These are phyloP conservation scores for Scolanthus callimorphus DNA, from an alignment of 92 coral and sea anemone genomes.

Conservation along the genomic window DNA sequence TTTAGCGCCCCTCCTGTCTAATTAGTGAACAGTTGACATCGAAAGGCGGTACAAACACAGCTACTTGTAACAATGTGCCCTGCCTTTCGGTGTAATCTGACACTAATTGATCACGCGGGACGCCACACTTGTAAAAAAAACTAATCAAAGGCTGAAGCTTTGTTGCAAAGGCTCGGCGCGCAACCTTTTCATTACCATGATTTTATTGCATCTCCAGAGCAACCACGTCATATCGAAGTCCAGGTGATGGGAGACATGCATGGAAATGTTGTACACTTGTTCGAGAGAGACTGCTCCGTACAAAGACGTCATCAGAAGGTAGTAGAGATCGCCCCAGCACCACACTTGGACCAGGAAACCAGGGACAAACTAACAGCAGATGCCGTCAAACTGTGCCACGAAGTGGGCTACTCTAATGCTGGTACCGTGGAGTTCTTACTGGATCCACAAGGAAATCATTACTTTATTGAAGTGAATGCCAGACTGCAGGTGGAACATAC, in stretches of 20 bases:
- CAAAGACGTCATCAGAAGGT: conserved; percentile 97
- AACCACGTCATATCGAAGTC: conserved; percentile 95
- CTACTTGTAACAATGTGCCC: too few relatives aligned
- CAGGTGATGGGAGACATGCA: conserved; percentile 89
- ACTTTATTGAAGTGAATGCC: conserved; percentile 96
- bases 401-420: conserved; percentile 93
- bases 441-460: conserved; percentile 82
- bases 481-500: conserved; percentile 98
- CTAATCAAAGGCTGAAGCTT: too few relatives aligned
- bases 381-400: conserved; percentile 78
- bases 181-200: too few relatives aligned
- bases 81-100: too few relatives aligned
- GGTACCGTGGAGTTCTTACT: conserved; percentile 96
- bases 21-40: too few relatives aligned
- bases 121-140: too few relatives aligned
- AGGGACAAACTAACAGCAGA: conserved; percentile 72
- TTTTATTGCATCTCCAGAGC: too few relatives aligned
- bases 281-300: conserved; percentile 94
- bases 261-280: conserved; percentile 84
- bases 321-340: conserved; percentile 97
- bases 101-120: too few relatives aligned
- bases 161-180: too few relatives aligned
- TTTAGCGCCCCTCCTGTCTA: too few relatives aligned
- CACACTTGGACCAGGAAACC: conserved; percentile 58
- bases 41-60: too few relatives aligned